Evolutionary conservation across 2,888 invertebrate genomes (phyloP).

Genomic region (Trissolcus brochymenae): DNA sequence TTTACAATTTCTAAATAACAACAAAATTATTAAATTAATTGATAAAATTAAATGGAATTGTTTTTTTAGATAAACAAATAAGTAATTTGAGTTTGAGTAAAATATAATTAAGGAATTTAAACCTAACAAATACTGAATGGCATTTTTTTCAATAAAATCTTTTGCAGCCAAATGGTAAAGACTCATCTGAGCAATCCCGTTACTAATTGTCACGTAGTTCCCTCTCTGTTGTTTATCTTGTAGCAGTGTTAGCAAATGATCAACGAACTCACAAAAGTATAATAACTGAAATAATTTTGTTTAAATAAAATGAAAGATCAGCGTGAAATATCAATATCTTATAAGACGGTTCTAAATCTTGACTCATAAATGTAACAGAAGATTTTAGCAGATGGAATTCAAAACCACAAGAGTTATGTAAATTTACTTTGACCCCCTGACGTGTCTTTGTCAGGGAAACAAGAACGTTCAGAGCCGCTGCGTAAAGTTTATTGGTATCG

Average conservation of each 20-base stretch:
- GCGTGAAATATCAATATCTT: too few relatives aligned
- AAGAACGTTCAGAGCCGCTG: slow-evolving; percentile 60
- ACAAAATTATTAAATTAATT: not conserved
- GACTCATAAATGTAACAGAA: too few relatives aligned
- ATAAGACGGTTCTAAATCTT: too few relatives aligned
- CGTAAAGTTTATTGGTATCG: slow-evolving; percentile 44
- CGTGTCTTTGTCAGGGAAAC: slow-evolving; percentile 61
- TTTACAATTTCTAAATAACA: slow-evolving; percentile 61
- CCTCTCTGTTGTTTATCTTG: slow-evolving; percentile 51
- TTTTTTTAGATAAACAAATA: too few relatives aligned
- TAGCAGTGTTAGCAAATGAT: slow-evolving; percentile 60
- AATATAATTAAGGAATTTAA: not conserved
- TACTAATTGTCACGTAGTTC: slow-evolving; percentile 60
- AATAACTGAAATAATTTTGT: slow-evolving; percentile 60
- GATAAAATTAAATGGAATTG: too few relatives aligned
- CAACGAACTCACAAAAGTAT: slow-evolving; percentile 61
- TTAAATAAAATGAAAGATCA: not conserved
- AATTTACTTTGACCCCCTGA: slow-evolving; percentile 64
- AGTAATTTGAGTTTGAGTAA: too few relatives aligned
- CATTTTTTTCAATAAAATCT: slow-evolving; percentile 62
- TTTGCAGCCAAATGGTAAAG: slow-evolving; percentile 60
- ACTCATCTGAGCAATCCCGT: slow-evolving; percentile 66
- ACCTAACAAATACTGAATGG: slow-evolving; percentile 9
- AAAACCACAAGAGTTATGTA: not conserved
- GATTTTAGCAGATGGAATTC: not conserved